These are phyloP conservation scores for Sebastes itinus DNA, from an alignment of 2,797 vertebrate genomes.

Conservation along the genomic window DNA sequence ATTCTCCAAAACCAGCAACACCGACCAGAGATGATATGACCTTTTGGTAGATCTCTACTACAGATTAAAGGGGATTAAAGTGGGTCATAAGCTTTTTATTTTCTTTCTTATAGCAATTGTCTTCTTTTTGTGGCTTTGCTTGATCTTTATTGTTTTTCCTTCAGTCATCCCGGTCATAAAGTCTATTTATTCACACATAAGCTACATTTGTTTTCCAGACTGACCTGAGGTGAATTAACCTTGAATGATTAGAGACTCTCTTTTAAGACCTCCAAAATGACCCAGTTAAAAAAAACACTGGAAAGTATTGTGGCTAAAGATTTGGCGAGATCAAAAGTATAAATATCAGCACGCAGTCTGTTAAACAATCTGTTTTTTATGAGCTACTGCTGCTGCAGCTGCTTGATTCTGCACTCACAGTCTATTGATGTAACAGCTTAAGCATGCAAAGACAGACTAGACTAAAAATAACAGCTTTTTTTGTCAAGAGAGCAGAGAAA, in stretches of 20 bases:
- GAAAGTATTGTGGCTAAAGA: neutral
- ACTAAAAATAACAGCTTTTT: constrained; percentile 64
- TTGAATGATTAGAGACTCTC: neutral
- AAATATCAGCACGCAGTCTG: constrained; percentile 32
- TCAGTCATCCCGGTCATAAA: neutral
- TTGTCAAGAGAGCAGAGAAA: constrained; percentile 22
- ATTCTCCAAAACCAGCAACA: constrained; percentile 6
- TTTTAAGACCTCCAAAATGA: neutral
- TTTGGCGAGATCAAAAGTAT: neutral
- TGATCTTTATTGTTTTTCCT: neutral
- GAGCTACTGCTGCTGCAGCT: constrained; percentile 45
- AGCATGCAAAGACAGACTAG: constrained; percentile 38
- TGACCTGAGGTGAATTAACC: neutral
- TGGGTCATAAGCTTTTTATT: neutral
- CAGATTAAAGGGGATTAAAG: neutral
- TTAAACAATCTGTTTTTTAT: constrained; percentile 42
- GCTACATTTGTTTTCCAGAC: neutral
- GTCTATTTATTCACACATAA: neutral
- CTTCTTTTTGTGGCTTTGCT: neutral
- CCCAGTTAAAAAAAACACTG: neutral
- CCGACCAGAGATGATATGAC: neutral
- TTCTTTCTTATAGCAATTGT: neutral
- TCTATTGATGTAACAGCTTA: constrained; percentile 53
- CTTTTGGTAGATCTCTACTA: neutral
- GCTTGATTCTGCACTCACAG: constrained; percentile 40